phyloP scores from a whole-genome alignment of 2,113 vertebrate genomes.

The Larimichthys polyactis region DNA sequence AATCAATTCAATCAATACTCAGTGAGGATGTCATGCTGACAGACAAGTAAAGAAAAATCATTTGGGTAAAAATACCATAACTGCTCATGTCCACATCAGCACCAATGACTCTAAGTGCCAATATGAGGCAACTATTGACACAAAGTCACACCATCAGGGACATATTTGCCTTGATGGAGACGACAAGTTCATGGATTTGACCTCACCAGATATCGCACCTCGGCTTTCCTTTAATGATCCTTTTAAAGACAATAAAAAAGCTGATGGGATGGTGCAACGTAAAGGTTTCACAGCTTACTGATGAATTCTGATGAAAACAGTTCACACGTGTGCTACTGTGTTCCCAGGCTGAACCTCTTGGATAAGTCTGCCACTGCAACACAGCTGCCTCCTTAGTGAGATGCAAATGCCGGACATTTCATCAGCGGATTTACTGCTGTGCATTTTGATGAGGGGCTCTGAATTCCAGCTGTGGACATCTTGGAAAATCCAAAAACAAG shows the following conservation, averaged over 20 bases:
- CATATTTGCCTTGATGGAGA: conserved; percentile 9
- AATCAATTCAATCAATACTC: conserved; percentile 28
- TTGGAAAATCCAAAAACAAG: conserved; percentile 11
- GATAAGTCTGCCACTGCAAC: conserved; percentile 25
- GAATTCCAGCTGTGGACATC: conserved; percentile 56
- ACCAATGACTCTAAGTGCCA: background rate
- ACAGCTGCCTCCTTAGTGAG: conserved; percentile 23
- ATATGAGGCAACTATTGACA: conserved; percentile 12
- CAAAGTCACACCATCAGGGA: background rate
- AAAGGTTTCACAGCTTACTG: conserved; percentile 5
- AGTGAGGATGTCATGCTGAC: conserved; percentile 21
- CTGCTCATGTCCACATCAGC: conserved; percentile 23
- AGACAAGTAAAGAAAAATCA: conserved; percentile 27
- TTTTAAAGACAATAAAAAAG: conserved; percentile 2
- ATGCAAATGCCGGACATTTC: conserved; percentile 48
- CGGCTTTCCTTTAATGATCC: background rate
- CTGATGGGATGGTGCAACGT: conserved; percentile 2
- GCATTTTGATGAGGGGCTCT: conserved; percentile 63
- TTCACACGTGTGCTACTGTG: conserved; percentile 6
- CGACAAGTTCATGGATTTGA: background rate
- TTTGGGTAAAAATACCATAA: conserved; percentile 29
- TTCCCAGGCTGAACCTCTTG: conserved; percentile 8
- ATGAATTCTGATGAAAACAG: conserved; percentile 28
- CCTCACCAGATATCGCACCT: background rate
- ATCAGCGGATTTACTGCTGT: conserved; percentile 46